Conservation (phyloP, 1,140 invertebrate species). For the Ladona fulva region DNA sequence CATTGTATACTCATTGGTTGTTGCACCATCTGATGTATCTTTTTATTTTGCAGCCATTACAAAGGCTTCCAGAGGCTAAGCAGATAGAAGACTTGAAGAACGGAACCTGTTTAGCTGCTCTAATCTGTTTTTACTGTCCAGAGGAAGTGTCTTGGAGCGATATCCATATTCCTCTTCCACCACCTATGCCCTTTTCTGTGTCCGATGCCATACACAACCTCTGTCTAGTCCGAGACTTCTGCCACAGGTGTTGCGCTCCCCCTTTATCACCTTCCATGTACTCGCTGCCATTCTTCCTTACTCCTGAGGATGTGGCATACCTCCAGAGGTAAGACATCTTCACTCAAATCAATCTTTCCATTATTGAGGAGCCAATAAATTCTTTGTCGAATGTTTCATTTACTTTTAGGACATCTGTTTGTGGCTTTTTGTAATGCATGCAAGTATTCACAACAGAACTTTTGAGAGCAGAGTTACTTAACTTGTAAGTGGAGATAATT, state of each 20-base stretch:
- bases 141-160: constrained; percentile 68
- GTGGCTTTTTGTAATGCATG: too few species aligned
- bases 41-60: constrained; percentile 13
- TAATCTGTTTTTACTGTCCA: constrained; percentile 91
- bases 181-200: constrained; percentile 48
- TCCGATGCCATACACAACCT: constrained; percentile 92
- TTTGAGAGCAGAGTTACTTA: too few species aligned
- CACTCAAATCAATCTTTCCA: too few species aligned
- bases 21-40: background rate
- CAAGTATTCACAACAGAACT: too few species aligned
- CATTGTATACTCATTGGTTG: too few species aligned
- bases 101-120: constrained; percentile 78
- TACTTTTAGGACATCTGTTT: too few species aligned
- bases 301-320: constrained; percentile 92
- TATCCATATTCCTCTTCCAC: constrained; percentile 60
- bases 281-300: constrained; percentile 58
- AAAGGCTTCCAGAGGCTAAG: constrained; percentile 42
- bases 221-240: constrained; percentile 81
- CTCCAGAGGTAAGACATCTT: constrained; percentile 66
- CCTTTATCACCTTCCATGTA: constrained; percentile 45
- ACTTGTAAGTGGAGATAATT: too few species aligned
- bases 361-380: too few species aligned
- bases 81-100: constrained; percentile 77
- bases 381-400: too few species aligned
- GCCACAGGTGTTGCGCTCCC: constrained; percentile 64